Percentiles rank a stretch among this genome's conserved stretches.
These are phyloP conservation scores for Hypercompe scribonia DNA, from an alignment of 2,888 invertebrate species.

Conservation along the genomic window DNA sequence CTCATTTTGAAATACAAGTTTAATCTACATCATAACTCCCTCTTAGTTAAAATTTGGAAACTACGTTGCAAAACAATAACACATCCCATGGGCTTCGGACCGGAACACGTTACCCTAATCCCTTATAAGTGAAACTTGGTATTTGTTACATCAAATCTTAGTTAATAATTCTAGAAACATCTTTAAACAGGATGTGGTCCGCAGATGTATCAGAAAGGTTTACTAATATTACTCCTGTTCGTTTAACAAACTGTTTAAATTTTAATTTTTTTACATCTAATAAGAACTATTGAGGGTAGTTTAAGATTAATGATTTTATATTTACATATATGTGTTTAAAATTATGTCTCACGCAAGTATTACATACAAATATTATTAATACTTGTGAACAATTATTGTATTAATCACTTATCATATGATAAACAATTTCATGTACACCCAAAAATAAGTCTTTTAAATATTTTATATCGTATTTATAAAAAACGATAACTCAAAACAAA, in stretches of 20 bases:
- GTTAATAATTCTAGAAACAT: conserved; percentile 86
- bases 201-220: conserved; percentile 66
- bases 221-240: conserved; percentile 18
- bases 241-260: conserved; percentile 26
- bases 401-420: too few relatives aligned
- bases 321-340: too few relatives aligned
- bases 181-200: conserved; percentile 83
- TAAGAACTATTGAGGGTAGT: conserved; percentile 12
- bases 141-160: conserved; percentile 83
- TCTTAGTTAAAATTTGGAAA: conserved; percentile 50
- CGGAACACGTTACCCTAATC: conserved; percentile 75
- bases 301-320: background rate
- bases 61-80: conserved; percentile 67
- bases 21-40: conserved; percentile 39
- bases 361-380: too few relatives aligned
- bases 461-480: too few relatives aligned
- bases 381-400: too few relatives aligned
- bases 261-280: conserved; percentile 39
- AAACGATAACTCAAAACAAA: too few relatives aligned
- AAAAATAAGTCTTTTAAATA: too few relatives aligned
- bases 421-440: too few relatives aligned
- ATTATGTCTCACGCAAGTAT: too few relatives aligned
- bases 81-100: conserved; percentile 76
- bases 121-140: conserved; percentile 75
- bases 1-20: conserved; percentile 44